These are phyloP conservation scores for Patella ulyssiponensis DNA, from an alignment of 2,888 invertebrate genomes.

Conservation along the genomic window DNA sequence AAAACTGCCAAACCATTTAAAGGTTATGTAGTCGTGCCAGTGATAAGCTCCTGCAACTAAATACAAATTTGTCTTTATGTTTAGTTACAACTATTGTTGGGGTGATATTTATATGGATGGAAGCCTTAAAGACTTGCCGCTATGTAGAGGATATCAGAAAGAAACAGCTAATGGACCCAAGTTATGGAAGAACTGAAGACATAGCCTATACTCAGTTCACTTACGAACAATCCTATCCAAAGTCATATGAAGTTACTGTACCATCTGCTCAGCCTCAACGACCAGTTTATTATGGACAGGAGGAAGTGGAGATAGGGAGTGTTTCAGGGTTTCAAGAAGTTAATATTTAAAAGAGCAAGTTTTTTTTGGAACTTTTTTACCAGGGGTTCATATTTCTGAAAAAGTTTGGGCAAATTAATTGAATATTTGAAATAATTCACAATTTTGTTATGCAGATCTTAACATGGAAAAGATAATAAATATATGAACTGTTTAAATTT, in stretches of 20 bases:
- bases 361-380: too few relatives aligned
- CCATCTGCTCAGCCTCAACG: neutral
- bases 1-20: too few relatives aligned
- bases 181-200: neutral
- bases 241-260: neutral
- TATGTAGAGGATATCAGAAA: slow-evolving; percentile 32
- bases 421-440: too few relatives aligned
- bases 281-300: neutral
- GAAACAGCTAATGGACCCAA: slow-evolving; percentile 28
- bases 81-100: slow-evolving; percentile 15
- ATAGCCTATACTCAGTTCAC: neutral
- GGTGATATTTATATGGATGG: slow-evolving; percentile 33
- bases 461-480: too few relatives aligned
- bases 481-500: too few relatives aligned
- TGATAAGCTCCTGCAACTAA: neutral
- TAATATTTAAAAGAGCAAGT: too few relatives aligned
- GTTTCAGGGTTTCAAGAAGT: too few relatives aligned
- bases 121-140: slow-evolving; percentile 28
- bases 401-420: too few relatives aligned
- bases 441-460: too few relatives aligned
- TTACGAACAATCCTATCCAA: neutral
- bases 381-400: too few relatives aligned
- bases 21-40: too few relatives aligned
- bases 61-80: neutral
- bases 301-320: too few relatives aligned